Conservation (phyloP, 1,140 invertebrate species). For the Yoshiicerus persimilis region DNA sequence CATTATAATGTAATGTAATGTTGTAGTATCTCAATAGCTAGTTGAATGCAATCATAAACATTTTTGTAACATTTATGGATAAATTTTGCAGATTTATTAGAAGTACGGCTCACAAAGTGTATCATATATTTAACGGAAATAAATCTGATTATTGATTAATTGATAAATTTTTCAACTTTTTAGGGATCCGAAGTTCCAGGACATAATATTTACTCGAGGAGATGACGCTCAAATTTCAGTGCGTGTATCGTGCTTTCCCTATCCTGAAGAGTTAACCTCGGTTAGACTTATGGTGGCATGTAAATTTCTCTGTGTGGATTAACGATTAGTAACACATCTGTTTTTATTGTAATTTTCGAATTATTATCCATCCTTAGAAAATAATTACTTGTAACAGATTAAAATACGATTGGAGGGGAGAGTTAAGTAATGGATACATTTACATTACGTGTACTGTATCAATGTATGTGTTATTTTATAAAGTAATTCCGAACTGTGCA, state of each 20-base stretch:
- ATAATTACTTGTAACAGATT: too few species aligned
- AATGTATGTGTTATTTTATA: too few species aligned
- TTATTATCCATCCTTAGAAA: too few species aligned
- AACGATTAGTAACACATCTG: not conserved
- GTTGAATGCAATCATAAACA: not conserved
- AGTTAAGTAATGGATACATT: too few species aligned
- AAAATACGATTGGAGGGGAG: too few species aligned
- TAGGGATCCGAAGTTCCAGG: not conserved
- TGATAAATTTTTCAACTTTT: not conserved
- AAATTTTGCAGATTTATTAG: not conserved
- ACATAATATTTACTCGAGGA: slow-evolving; percentile 15
- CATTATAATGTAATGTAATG: not conserved
- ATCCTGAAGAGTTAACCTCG: slow-evolving; percentile 26
- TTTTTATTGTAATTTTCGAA: not conserved
- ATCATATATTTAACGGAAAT: not conserved
- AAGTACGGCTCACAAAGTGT: not conserved
- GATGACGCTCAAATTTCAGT: slow-evolving; percentile 11
- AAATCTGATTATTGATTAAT: too few species aligned
- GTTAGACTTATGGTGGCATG: slow-evolving; percentile 25
- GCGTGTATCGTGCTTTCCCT: slow-evolving; percentile 21
- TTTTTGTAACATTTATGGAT: not conserved
- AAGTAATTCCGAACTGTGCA: too few species aligned
- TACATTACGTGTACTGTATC: too few species aligned
- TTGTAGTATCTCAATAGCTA: too few species aligned
- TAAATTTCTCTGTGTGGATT: not conserved